These are phyloP conservation scores for Holotrichia oblita DNA, from an alignment of 1,140 invertebrate species.

Conservation along the genomic window DNA sequence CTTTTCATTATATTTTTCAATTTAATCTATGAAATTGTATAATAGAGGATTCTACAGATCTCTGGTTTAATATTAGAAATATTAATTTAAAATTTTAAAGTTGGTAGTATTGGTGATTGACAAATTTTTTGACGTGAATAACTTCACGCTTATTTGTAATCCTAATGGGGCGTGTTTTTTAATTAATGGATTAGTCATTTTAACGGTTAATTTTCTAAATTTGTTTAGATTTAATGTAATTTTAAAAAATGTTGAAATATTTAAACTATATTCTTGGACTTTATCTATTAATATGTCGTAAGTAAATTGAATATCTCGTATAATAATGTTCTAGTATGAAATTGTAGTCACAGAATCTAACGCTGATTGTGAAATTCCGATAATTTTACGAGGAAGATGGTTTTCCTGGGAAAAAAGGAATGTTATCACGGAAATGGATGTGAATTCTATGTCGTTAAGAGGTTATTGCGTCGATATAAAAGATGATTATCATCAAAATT, in stretches of 20 bases:
- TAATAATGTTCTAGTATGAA: not conserved
- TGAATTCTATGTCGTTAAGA: conserved; percentile 75
- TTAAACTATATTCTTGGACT: not conserved
- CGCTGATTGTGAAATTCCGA: conserved; percentile 72
- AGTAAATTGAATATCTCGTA: not conserved
- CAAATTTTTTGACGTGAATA: not conserved
- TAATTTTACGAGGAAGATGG: conserved; percentile 84
- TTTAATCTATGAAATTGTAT: no score
- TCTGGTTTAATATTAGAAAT: no score
- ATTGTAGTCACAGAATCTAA: conserved; percentile 20
- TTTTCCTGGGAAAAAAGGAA: conserved; percentile 90
- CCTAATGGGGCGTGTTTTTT: not conserved
- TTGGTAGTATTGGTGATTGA: no score
- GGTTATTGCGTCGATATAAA: conserved; percentile 77
- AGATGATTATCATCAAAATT: conserved; percentile 82
- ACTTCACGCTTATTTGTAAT: not conserved
- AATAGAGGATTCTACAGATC: no score
- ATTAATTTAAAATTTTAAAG: no score
- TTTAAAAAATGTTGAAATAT: conserved; percentile 24
- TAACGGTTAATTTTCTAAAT: not conserved
- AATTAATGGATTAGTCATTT: not conserved
- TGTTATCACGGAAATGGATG: conserved; percentile 84
- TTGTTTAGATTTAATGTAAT: not conserved
- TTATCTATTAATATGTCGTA: not conserved
- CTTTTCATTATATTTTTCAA: no score